Conservation (phyloP, 2,888 invertebrate species). For the Phyllotreta cruciferae region DNA sequence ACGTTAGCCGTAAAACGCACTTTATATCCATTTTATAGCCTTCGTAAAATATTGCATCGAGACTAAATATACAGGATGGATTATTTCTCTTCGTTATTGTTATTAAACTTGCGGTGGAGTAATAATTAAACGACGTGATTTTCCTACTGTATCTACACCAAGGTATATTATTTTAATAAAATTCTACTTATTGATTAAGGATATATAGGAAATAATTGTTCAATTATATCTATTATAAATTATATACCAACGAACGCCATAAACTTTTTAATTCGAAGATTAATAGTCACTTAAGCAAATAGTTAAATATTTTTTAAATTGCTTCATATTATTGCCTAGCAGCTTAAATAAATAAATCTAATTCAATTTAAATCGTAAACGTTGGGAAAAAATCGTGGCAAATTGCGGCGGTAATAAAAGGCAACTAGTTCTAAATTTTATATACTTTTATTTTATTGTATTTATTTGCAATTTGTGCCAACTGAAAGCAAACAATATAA, state of each 20-base stretch:
- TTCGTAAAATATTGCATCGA: constrained; percentile 63
- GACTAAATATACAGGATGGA: constrained; percentile 33
- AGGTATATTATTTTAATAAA: too few relatives aligned
- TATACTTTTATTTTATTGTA: constrained; percentile 2
- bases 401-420: not conserved
- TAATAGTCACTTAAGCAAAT: too few relatives aligned
- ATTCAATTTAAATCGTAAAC: too few relatives aligned
- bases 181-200: too few relatives aligned
- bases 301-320: too few relatives aligned
- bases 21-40: constrained; percentile 62
- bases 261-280: too few relatives aligned
- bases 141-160: not conserved
- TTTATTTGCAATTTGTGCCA: constrained; percentile 15
- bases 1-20: constrained; percentile 61
- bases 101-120: constrained; percentile 4
- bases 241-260: too few relatives aligned
- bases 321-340: too few relatives aligned
- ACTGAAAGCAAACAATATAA: constrained; percentile 7
- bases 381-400: too few relatives aligned
- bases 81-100: constrained; percentile 4
- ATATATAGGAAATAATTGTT: too few relatives aligned
- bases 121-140: constrained; percentile 6
- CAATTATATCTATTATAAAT: too few relatives aligned
- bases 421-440: constrained; percentile 1
- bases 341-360: too few relatives aligned